Conservation (phyloP, 2,113 vertebrate genomes). For the Phaethornis superciliosus region DNA sequence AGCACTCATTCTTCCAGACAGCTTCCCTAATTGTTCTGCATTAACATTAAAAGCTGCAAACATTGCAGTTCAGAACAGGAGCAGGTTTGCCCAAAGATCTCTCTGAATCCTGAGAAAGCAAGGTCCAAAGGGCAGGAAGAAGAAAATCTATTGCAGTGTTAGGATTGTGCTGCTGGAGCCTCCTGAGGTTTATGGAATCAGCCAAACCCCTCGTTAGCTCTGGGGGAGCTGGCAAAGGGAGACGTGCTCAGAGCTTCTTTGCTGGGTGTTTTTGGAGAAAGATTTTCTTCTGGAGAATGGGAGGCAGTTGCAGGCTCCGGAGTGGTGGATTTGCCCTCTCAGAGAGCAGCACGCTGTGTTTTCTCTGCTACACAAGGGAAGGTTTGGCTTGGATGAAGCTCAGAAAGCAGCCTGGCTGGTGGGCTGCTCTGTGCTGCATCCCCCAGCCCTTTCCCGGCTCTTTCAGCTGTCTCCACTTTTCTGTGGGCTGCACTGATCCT, state of each 20-base stretch:
- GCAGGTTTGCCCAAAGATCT: neutral
- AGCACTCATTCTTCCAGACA: neutral
- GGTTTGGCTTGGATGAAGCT: neutral
- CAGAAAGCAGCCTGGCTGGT: neutral
- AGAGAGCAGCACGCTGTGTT: neutral
- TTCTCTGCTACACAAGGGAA: neutral
- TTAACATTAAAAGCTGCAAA: neutral
- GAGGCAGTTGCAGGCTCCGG: neutral
- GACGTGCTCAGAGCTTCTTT: neutral
- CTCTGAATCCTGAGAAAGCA: neutral
- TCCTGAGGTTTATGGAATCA: neutral
- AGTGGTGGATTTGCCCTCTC: neutral
- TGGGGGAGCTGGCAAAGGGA: rapidly evolving
- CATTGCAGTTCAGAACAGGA: neutral
- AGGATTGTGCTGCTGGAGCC: neutral
- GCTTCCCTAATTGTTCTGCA: neutral
- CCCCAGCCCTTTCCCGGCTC: neutral
- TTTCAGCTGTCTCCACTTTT: rapidly evolving
- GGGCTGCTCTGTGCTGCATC: neutral
- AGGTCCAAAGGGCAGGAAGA: neutral
- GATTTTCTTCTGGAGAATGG: neutral
- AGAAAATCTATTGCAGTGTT: neutral
- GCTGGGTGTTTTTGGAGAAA: neutral
- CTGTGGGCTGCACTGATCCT: neutral
- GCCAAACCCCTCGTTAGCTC: neutral